Evolutionary conservation across 2,113 vertebrate species (phyloP).

Genomic region (Platichthys stellatus): DNA sequence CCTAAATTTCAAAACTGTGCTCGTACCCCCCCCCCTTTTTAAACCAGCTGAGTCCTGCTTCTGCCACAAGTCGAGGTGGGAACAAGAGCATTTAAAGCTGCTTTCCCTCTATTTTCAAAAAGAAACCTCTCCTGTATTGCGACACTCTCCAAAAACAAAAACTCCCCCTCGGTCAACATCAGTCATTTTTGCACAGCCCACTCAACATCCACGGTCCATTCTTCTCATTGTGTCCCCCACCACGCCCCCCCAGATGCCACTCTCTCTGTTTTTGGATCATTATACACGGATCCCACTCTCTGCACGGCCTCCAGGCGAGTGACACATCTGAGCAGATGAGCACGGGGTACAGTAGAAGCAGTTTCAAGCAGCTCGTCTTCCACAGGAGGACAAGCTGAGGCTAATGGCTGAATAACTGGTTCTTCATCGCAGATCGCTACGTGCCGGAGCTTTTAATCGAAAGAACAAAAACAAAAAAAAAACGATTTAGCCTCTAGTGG

Average conservation of each 20-base stretch:
- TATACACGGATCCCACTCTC: constrained; percentile 59
- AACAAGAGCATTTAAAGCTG: constrained; percentile 38
- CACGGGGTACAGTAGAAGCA: constrained; percentile 26
- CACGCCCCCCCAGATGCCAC: constrained; percentile 18
- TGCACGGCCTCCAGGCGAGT: constrained; percentile 49
- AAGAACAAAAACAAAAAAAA: constrained; percentile 3
- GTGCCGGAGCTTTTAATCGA: background rate
- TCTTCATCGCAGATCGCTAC: background rate
- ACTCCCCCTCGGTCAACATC: constrained; percentile 43
- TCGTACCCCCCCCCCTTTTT: constrained; percentile 7
- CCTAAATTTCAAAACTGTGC: constrained; percentile 13
- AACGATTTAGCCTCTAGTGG: background rate
- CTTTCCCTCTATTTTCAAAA: background rate
- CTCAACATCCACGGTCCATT: constrained; percentile 49
- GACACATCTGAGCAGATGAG: constrained; percentile 50
- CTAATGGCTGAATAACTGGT: background rate
- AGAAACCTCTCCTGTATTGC: constrained; percentile 25
- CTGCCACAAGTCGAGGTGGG: constrained; percentile 38
- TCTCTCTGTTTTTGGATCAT: constrained; percentile 32
- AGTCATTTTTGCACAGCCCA: constrained; percentile 55
- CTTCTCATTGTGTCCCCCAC: constrained; percentile 38
- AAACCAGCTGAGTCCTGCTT: constrained; percentile 38
- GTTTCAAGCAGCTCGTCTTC: background rate
- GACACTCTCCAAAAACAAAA: constrained; percentile 20
- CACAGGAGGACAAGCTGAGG: too few relatives aligned